A percentile compares a stretch with the other conserved stretches of the same genome.
Evolutionary conservation across 2,113 vertebrate species (phyloP).

Genomic region (Podarcis raffonei): DNA sequence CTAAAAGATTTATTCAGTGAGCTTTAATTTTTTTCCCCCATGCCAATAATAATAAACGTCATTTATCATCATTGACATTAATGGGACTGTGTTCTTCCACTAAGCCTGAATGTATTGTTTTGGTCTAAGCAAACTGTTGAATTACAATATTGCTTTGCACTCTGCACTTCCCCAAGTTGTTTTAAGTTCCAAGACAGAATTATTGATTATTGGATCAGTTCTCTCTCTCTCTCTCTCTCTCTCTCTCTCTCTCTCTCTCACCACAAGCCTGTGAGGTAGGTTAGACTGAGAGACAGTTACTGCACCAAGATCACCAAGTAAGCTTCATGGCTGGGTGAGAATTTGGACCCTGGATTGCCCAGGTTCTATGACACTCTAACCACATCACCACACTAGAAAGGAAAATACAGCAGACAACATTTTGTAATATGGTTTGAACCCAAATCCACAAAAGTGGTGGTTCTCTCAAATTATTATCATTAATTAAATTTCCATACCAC

Average conservation of each 20-base stretch:
- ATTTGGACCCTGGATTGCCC: too few relatives aligned
- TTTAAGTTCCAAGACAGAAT: background rate
- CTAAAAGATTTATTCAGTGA: background rate
- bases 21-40: background rate
- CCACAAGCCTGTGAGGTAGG: too few relatives aligned
- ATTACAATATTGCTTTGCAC: background rate
- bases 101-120: background rate
- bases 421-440: background rate
- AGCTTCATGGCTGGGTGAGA: too few relatives aligned
- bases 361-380: too few relatives aligned
- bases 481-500: too few relatives aligned
- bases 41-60: conserved; percentile 6
- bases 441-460: background rate
- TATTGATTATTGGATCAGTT: background rate
- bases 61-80: background rate
- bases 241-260: too few relatives aligned
- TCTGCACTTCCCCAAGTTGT: background rate
- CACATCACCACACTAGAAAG: too few relatives aligned
- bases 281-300: too few relatives aligned
- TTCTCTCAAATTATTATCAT: background rate
- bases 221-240: too few relatives aligned
- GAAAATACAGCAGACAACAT: too few relatives aligned
- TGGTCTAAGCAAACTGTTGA: background rate
- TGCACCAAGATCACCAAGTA: too few relatives aligned
- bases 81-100: background rate